phyloP scores from a whole-genome alignment of 2,113 vertebrate genomes.

The Nothocercus julius region DNA sequence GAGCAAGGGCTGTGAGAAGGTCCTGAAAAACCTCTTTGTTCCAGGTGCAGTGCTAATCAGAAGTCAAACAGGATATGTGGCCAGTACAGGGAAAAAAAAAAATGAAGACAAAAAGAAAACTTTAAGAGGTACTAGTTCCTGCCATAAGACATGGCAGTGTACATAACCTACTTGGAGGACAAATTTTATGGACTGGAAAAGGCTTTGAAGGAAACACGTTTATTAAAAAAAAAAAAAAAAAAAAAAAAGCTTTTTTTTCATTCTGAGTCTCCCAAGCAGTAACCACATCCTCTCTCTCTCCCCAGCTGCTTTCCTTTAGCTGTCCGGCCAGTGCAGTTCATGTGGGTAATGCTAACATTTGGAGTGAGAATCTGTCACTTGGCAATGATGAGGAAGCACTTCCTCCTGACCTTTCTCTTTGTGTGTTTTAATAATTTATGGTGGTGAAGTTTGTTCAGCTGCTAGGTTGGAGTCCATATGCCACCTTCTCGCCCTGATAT shows the following conservation, averaged over 20 bases:
- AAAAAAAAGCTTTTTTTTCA: neutral
- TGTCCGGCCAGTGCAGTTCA: neutral
- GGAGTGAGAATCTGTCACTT: constrained; percentile 46
- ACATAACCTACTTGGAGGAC: neutral
- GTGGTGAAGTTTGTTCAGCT: constrained; percentile 54
- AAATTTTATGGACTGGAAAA: constrained; percentile 23
- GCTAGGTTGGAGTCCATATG: neutral
- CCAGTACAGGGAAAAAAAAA: neutral
- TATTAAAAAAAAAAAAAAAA: accelerated
- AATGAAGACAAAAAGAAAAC: neutral
- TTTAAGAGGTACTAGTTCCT: constrained; percentile 9
- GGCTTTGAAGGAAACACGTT: constrained; percentile 14
- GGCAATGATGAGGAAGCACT: constrained; percentile 32
- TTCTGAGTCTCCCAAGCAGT: constrained; percentile 1
- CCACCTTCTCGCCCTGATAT: neutral
- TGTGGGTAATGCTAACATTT: accelerated
- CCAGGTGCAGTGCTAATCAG: neutral
- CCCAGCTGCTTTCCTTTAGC: constrained; percentile 47
- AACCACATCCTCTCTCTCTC: constrained; percentile 67
- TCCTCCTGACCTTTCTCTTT: constrained; percentile 53
- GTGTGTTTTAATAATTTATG: constrained; percentile 23
- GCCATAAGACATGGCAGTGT: neutral
- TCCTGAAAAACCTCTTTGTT: neutral
- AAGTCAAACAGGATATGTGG: neutral
- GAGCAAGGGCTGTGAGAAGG: neutral